Evolutionary conservation across 2,888 invertebrate genomes (phyloP).

Genomic region (Cheiracanthium punctorium): DNA sequence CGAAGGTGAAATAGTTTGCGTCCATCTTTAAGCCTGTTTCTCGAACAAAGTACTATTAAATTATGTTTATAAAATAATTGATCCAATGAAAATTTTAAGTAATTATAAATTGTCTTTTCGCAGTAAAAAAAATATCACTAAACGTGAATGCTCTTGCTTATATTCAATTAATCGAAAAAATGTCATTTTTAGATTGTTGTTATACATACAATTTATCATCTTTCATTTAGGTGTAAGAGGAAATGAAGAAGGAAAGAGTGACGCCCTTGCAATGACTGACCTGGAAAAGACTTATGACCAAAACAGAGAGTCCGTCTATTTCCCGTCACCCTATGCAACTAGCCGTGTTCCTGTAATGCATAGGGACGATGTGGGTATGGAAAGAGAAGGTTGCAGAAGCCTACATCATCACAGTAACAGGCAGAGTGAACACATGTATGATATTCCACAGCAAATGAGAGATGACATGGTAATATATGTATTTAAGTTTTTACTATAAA

Average conservation of each 20-base stretch:
- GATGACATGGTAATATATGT: conserved; percentile 56
- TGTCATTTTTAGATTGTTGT: too few relatives aligned
- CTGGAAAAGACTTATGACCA: conserved; percentile 66
- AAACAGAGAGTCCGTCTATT: conserved; percentile 64
- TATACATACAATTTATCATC: too few relatives aligned
- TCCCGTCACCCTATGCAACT: conserved; percentile 67
- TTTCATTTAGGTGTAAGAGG: conserved; percentile 52
- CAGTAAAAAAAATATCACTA: too few relatives aligned
- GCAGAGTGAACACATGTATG: conserved; percentile 61
- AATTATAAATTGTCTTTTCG: too few relatives aligned
- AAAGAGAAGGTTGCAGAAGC: conserved; percentile 65
- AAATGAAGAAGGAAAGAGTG: conserved; percentile 61
- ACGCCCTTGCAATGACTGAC: conserved; percentile 64
- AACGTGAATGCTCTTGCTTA: too few relatives aligned
- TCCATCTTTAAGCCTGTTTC: too few relatives aligned
- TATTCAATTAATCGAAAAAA: too few relatives aligned
- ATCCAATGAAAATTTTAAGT: too few relatives aligned
- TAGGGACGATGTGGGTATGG: conserved; percentile 53
- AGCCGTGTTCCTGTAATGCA: conserved; percentile 55
- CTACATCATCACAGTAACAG: conserved; percentile 50
- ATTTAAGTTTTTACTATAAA: too few relatives aligned
- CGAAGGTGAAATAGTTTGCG: too few relatives aligned
- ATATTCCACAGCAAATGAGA: conserved; percentile 68
- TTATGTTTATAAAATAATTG: too few relatives aligned
- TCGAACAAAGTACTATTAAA: too few relatives aligned